These are phyloP conservation scores for Micromussa lordhowensis DNA, from an alignment of 92 coral and sea anemone genomes.

Conservation along the genomic window DNA sequence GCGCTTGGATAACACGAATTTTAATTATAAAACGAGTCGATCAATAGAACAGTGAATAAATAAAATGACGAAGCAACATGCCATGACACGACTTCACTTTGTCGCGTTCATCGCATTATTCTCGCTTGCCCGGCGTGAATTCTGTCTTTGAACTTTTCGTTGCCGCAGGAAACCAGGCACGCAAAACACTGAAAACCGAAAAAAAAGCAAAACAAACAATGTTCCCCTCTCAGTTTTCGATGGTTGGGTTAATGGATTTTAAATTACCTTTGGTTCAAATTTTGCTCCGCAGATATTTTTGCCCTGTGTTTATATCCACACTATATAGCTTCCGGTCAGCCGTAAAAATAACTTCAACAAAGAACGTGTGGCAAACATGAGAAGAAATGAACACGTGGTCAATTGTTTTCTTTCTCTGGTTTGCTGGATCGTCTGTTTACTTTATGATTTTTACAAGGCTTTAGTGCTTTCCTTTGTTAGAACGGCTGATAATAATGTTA, in stretches of 20 bases:
- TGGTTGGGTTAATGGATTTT: neutral
- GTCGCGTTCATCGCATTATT: neutral
- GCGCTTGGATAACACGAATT: neutral
- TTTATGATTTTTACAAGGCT: neutral
- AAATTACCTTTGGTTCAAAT: neutral
- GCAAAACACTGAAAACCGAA: neutral
- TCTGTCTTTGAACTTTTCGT: neutral
- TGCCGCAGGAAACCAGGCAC: neutral
- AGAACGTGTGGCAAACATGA: conserved; percentile 16
- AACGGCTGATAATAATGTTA: neutral
- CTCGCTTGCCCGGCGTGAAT: neutral
- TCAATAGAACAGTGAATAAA: neutral
- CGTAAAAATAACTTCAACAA: neutral
- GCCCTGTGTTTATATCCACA: neutral
- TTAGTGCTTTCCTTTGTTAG: neutral
- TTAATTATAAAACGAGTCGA: too few species aligned
- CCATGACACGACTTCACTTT: neutral
- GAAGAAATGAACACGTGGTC: conserved; percentile 16
- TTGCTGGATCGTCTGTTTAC: conserved; percentile 8
- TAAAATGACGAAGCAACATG: neutral
- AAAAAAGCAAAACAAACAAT: neutral
- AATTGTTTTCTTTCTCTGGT: conserved; percentile 5
- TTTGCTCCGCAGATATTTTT: neutral
- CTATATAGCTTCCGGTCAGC: neutral
- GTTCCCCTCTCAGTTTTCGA: neutral